Conservation (phyloP, 2,797 vertebrate genomes). For the Acanthurus lineatus region DNA sequence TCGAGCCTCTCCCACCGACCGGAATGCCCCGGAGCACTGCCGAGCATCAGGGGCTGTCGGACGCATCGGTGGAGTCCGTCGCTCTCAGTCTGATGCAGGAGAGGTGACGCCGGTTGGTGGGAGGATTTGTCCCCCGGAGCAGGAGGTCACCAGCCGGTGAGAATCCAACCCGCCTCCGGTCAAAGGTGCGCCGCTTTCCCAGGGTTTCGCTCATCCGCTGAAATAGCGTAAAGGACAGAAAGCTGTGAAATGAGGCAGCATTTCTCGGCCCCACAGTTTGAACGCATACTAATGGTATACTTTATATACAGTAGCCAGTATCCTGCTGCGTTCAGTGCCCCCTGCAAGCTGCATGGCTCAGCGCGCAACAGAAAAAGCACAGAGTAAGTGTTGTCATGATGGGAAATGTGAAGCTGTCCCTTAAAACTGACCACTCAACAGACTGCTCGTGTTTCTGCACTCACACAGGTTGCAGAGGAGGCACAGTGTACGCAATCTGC, state of each 20-base stretch:
- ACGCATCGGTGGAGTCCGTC: constrained; percentile 79
- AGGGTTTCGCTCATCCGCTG: constrained; percentile 61
- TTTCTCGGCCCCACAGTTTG: constrained; percentile 32
- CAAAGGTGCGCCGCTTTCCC: constrained; percentile 38
- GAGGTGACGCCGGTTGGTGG: constrained; percentile 42
- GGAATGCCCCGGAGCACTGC: constrained; percentile 75
- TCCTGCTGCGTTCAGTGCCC: constrained; percentile 29
- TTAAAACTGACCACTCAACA: neutral
- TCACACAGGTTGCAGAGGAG: constrained; percentile 58
- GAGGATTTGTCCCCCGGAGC: constrained; percentile 52
- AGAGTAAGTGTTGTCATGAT: constrained; percentile 26
- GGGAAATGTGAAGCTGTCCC: constrained; percentile 29
- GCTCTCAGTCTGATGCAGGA: constrained; percentile 23
- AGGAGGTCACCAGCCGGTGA: constrained; percentile 61
- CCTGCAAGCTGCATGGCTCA: constrained; percentile 32
- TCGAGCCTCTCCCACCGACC: constrained; percentile 91
- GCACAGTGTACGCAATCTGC: neutral
- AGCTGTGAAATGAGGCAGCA: constrained; percentile 25
- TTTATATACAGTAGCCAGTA: constrained; percentile 23
- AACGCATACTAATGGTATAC: constrained; percentile 24
- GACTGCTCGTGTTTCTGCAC: constrained; percentile 24
- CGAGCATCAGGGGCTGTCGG: constrained; percentile 89
- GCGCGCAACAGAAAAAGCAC: constrained; percentile 57
- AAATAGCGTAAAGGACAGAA: constrained; percentile 23
- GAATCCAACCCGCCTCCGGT: constrained; percentile 57